These are phyloP conservation scores for Phengaris arion DNA, from an alignment of 2,888 invertebrate species.

Conservation along the genomic window DNA sequence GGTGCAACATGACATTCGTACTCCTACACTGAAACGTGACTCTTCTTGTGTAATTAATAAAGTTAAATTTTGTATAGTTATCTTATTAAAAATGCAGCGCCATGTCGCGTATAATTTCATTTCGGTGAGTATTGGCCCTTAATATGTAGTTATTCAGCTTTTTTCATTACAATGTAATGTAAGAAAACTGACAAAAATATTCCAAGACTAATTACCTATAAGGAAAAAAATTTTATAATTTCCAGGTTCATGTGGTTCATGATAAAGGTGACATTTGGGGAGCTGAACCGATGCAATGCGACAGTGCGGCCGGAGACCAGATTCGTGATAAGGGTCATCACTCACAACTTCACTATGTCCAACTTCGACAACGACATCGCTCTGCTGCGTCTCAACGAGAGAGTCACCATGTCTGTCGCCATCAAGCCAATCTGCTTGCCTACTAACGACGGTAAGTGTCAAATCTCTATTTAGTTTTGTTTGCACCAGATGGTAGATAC, in stretches of 20 bases:
- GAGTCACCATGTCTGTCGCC: slow-evolving; percentile 87
- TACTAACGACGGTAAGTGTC: slow-evolving; percentile 68
- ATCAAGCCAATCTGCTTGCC: slow-evolving; percentile 93
- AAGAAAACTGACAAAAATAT: too few species aligned
- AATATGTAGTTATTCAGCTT: too few species aligned
- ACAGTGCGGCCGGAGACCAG: slow-evolving; percentile 86
- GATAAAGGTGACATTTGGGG: slow-evolving; percentile 93
- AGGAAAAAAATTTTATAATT: slow-evolving; percentile 33
- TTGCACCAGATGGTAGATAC: too few species aligned
- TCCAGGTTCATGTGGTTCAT: slow-evolving; percentile 95
- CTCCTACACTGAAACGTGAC: too few species aligned
- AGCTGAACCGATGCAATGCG: slow-evolving; percentile 90
- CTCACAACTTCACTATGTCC: slow-evolving; percentile 89
- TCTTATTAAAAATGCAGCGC: too few species aligned
- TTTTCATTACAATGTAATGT: too few species aligned
- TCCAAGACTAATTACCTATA: too few species aligned
- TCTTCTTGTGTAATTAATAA: too few species aligned
- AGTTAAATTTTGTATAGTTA: too few species aligned
- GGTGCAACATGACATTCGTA: too few species aligned
- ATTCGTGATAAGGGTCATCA: slow-evolving; percentile 87
- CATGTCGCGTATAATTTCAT: too few species aligned
- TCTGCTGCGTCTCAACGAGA: slow-evolving; percentile 87
- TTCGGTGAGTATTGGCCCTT: too few species aligned
- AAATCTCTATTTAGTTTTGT: not conserved
- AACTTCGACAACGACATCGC: slow-evolving; percentile 95